Evolutionary conservation across 2,888 invertebrate genomes (phyloP).

Genomic region (Conistra vaccinii): DNA sequence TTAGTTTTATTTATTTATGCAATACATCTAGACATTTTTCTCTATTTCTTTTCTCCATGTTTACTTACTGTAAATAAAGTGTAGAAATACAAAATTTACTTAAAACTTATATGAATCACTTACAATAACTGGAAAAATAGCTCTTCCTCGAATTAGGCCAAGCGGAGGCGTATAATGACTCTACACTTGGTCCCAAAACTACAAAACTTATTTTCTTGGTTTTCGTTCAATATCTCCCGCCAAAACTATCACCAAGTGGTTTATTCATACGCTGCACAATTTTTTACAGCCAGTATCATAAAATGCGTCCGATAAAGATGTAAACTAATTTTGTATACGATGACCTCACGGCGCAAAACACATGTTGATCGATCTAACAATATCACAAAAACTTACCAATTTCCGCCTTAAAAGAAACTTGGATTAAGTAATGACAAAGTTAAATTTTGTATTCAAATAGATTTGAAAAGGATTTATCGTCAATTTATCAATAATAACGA

Average conservation of each 20-base stretch:
- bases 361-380: slow-evolving; percentile 58
- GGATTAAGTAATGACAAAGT: neutral
- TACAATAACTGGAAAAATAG: slow-evolving; percentile 5
- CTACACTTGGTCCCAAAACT: neutral
- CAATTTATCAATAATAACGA: neutral
- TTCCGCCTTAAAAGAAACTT: neutral
- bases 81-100: neutral
- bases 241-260: neutral
- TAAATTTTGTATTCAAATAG: slow-evolving; percentile 29
- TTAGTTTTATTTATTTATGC: neutral
- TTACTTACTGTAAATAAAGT: neutral
- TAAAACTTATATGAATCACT: slow-evolving; percentile 17
- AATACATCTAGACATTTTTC: neutral
- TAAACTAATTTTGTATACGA: slow-evolving; percentile 20
- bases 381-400: slow-evolving; percentile 51
- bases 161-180: slow-evolving; percentile 1
- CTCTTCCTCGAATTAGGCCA: neutral
- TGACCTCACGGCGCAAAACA: slow-evolving; percentile 65
- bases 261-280: too few relatives aligned
- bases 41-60: neutral
- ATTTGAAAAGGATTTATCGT: slow-evolving; percentile 16
- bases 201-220: neutral
- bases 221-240: neutral
- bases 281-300: neutral
- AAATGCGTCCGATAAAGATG: neutral